Base-by-base conservation (phyloP, 2,888 invertebrate genomes). In the Cheilosia scutellata region DNA sequence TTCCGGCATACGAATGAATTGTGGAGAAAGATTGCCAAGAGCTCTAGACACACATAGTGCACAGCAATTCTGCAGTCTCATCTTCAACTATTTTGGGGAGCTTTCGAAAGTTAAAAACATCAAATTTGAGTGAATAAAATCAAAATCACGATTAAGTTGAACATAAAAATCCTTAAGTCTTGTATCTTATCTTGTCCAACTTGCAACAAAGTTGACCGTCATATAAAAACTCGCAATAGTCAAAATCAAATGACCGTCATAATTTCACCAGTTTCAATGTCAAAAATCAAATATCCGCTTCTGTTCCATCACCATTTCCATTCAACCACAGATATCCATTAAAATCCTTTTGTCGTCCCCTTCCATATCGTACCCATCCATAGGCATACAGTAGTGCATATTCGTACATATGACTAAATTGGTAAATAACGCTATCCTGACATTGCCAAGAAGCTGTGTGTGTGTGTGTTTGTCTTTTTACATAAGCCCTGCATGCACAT, bases 241-340 rank as follows among this genome's bases (percentile, higher is more conserved):
- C n/a, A 37, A 37, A 29, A 27, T 57, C 31, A 6, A 51, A 58
- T 33, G 27, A 58, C 49, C 33, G 40, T 37, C 33, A 70, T 55
- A 62, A 57, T 40, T 63, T n/a, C 27, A 0, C 5, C 33, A 60
- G 42, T 47, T 47, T 44, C 53, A 31, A 49, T 47, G 37, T 47
- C 44, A 42, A 44, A 65, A 76, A 66, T 71, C 76, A 72, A 76
- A 82, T 76, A 72, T 82, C 82, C 75, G 63, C 20, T 44, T 25
- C 11, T 55, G 5, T 37, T 58, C 27, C 27, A 11, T 9, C 7
- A 13, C 49, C 16, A 13, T 16, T 37, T 58, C 51, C 44, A 33
- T 25, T 29, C 9, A 53, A 65, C 70, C 63, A 58, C 75, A 63
- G 25, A 44, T 65, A 58, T 60, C 51, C 82, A 63, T 76, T 76